Percentiles rank a stretch among this genome's conserved stretches.
phyloP scores from a whole-genome alignment of 1,140 invertebrate species.

The Steinernema khuongi region DNA sequence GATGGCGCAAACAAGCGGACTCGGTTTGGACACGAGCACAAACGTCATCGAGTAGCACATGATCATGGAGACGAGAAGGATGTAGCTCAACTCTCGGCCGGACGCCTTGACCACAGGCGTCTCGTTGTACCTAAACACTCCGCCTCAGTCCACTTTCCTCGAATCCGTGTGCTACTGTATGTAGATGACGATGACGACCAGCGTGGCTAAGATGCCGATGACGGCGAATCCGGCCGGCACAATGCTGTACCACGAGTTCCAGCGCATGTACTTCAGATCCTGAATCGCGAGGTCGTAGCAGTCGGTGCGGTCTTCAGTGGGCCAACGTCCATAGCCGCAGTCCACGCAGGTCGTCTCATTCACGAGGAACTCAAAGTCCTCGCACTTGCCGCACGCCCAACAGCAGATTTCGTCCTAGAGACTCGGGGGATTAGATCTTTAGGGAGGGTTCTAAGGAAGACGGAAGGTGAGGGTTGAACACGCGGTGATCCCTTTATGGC shows the following conservation, averaged over 20 bases:
- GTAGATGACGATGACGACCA: conserved; percentile 62
- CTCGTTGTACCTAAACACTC: conserved; percentile 64
- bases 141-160: background rate
- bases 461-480: no score
- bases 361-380: conserved; percentile 65
- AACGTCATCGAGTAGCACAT: conserved; percentile 67
- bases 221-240: conserved; percentile 64
- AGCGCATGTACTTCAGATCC: conserved; percentile 64
- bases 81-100: conserved; percentile 74
- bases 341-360: conserved; percentile 67
- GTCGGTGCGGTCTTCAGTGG: conserved; percentile 58
- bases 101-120: conserved; percentile 77
- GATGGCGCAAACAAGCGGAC: conserved; percentile 65
- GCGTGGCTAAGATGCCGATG: conserved; percentile 63
- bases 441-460: no score
- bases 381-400: conserved; percentile 65
- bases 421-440: background rate
- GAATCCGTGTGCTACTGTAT: conserved; percentile 42
- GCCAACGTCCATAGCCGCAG: conserved; percentile 63
- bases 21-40: conserved; percentile 66
- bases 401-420: conserved; percentile 57
- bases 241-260: conserved; percentile 64
- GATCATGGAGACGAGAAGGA: conserved; percentile 67
- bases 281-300: conserved; percentile 60
- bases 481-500: no score